Percentiles rank a stretch among this genome's conserved stretches.
These are phyloP conservation scores for Globia sparganii DNA, from an alignment of 2,888 invertebrate species.

Conservation along the genomic window DNA sequence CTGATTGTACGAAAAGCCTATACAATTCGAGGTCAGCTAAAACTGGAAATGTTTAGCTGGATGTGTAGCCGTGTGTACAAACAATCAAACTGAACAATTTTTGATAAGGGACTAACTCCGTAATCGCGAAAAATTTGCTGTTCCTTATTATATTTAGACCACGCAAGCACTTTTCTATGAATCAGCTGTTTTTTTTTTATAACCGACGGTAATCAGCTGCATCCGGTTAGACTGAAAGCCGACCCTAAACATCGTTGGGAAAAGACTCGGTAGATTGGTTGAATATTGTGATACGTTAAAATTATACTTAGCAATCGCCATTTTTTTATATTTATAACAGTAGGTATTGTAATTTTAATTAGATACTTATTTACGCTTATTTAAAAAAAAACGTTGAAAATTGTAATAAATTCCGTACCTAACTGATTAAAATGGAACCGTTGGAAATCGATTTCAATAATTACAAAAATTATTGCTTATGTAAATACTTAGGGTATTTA, in stretches of 20 bases:
- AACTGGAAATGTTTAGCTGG: too few relatives aligned
- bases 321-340: neutral
- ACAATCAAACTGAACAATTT: too few relatives aligned
- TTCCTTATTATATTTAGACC: too few relatives aligned
- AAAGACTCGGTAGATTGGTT: neutral
- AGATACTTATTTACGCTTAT: conserved; percentile 16
- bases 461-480: conserved; percentile 21
- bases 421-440: conserved; percentile 9
- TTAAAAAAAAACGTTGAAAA: neutral
- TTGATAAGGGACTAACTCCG: too few relatives aligned
- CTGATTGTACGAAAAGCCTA: too few relatives aligned
- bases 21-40: too few relatives aligned
- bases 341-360: neutral
- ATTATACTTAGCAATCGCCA: neutral
- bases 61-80: too few relatives aligned
- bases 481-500: conserved; percentile 1
- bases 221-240: too few relatives aligned
- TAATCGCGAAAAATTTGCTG: too few relatives aligned
- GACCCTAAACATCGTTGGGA: neutral
- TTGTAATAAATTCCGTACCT: conserved; percentile 9
- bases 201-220: too few relatives aligned
- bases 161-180: too few relatives aligned
- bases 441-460: conserved; percentile 32
- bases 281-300: neutral
- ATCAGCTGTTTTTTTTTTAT: too few relatives aligned